A percentile compares a stretch with the other conserved stretches of the same genome.
phyloP scores from a whole-genome alignment of 2,888 invertebrate genomes.

The Flexamia atlantica region DNA sequence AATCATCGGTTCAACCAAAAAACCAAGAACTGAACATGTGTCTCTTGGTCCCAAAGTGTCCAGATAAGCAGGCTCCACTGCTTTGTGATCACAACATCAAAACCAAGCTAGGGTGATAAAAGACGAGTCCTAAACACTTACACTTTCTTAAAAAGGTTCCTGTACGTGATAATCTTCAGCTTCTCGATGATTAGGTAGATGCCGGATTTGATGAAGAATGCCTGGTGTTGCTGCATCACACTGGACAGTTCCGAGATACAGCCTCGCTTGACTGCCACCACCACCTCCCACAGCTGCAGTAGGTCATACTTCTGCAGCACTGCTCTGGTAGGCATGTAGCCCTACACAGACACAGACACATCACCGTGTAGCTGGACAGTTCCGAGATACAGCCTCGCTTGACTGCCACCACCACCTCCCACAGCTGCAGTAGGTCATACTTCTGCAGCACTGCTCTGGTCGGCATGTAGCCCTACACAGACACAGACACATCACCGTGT shows the following conservation, averaged over 20 bases:
- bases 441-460: slow-evolving; percentile 87
- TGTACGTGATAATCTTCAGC: slow-evolving; percentile 94
- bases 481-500: slow-evolving; percentile 95
- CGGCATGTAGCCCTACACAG: slow-evolving; percentile 92
- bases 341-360: slow-evolving; percentile 79
- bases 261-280: slow-evolving; percentile 93
- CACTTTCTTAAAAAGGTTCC: slow-evolving; percentile 97
- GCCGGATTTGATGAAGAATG: slow-evolving; percentile 97
- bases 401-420: slow-evolving; percentile 92
- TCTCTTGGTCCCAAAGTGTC: no score
- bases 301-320: slow-evolving; percentile 94
- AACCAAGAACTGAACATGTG: no score
- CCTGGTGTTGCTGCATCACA: slow-evolving; percentile 91
- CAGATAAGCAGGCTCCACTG: no score
- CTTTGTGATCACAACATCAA: no score
- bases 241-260: slow-evolving; percentile 90
- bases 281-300: slow-evolving; percentile 93
- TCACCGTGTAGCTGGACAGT: slow-evolving; percentile 91
- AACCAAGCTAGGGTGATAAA: no score
- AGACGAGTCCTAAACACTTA: slow-evolving; percentile 75
- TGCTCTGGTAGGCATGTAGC: slow-evolving; percentile 92
- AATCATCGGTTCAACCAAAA: no score
- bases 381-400: slow-evolving; percentile 92
- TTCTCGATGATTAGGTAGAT: slow-evolving; percentile 98
- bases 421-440: slow-evolving; percentile 94